A percentile compares a stretch with the other conserved stretches of the same genome.
Conservation (phyloP, 2,797 vertebrate species). For the Hyperoplus lanceolatus region DNA sequence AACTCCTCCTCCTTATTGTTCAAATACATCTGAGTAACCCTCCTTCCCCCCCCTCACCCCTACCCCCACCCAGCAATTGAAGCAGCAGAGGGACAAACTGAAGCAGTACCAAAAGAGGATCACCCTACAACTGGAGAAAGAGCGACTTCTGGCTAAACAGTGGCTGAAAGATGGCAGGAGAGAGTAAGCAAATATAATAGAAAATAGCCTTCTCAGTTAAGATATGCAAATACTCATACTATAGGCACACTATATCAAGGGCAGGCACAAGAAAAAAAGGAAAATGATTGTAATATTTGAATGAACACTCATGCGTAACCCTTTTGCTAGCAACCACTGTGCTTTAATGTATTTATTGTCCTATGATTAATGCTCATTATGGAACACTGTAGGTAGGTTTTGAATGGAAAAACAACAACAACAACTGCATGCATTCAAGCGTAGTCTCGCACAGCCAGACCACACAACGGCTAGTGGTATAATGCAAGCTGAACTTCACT, state of each 20-base stretch:
- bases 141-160: slow-evolving; percentile 89
- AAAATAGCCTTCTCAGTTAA: background rate
- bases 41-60: too few relatives aligned
- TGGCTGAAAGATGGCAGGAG: slow-evolving; percentile 90
- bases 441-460: too few relatives aligned
- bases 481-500: background rate
- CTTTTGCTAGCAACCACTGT: background rate
- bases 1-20: too few relatives aligned
- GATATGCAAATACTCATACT: background rate
- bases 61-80: slow-evolving; percentile 88
- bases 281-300: background rate
- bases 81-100: slow-evolving; percentile 95
- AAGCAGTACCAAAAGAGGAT: slow-evolving; percentile 92
- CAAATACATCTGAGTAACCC: too few relatives aligned
- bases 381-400: background rate
- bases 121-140: slow-evolving; percentile 87
- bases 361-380: background rate
- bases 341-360: background rate
- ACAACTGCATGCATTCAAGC: background rate
- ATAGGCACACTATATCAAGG: background rate
- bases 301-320: background rate
- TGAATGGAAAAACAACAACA: background rate
- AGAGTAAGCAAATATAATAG: slow-evolving; percentile 85
- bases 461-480: too few relatives aligned
- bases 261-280: background rate